These are phyloP conservation scores for Nycticryphes semicollaris DNA, from an alignment of 2,113 vertebrate species.

Conservation along the genomic window DNA sequence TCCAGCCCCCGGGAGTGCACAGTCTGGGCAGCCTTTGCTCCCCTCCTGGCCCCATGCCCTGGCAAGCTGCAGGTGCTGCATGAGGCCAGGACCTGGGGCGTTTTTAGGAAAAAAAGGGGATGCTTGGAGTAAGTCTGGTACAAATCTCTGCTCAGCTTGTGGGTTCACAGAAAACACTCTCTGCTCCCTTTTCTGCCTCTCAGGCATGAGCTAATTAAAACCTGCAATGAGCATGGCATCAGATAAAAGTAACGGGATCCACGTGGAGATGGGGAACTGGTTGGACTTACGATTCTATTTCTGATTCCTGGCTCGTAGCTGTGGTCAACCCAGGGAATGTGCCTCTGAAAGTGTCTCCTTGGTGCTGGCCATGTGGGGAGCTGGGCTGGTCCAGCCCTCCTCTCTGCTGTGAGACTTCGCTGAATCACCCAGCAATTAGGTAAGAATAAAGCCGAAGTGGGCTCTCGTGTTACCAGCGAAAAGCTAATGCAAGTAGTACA, in stretches of 20 bases:
- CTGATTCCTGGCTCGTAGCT: not conserved
- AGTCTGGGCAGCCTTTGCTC: not conserved
- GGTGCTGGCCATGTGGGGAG: not conserved
- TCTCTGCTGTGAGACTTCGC: not conserved
- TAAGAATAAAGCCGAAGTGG: not conserved
- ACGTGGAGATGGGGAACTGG: not conserved
- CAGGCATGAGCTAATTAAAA: not conserved
- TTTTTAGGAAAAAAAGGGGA: not conserved
- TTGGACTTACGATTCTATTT: not conserved
- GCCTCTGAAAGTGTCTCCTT: not conserved
- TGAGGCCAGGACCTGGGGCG: not conserved
- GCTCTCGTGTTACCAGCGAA: conserved; percentile 23
- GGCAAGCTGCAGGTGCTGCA: accelerated
- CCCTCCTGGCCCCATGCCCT: accelerated
- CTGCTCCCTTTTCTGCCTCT: not conserved
- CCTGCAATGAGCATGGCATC: accelerated
- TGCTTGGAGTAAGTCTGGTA: not conserved
- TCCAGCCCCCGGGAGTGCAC: not conserved
- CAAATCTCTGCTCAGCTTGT: accelerated
- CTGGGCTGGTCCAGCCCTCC: not conserved
- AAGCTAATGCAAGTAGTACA: not conserved
- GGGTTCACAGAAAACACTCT: not conserved
- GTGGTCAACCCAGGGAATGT: not conserved
- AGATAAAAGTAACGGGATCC: not conserved
- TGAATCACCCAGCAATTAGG: conserved; percentile 10